Conservation (phyloP, 2,797 vertebrate species). For the Australoheros facetus region DNA sequence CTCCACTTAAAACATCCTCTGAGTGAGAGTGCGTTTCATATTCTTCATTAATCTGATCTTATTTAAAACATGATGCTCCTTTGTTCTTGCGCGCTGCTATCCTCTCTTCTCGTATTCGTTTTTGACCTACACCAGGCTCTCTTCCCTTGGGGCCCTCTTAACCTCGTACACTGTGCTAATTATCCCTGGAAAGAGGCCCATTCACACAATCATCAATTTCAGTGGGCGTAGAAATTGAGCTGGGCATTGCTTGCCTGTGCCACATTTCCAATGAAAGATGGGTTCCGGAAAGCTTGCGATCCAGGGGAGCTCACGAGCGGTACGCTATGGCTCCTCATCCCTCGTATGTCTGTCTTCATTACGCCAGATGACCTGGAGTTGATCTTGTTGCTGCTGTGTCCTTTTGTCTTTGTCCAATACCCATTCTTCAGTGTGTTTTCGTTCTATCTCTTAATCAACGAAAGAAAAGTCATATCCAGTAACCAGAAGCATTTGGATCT, state of each 20-base stretch:
- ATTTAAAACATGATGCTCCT: constrained; percentile 36
- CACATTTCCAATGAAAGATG: constrained; percentile 76
- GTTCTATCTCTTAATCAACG: constrained; percentile 56
- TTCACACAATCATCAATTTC: constrained; percentile 79
- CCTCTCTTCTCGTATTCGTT: constrained; percentile 55
- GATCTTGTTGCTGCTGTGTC: constrained; percentile 61
- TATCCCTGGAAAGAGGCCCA: constrained; percentile 78
- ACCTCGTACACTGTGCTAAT: constrained; percentile 80
- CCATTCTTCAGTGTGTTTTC: constrained; percentile 30
- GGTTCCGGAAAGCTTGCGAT: constrained; percentile 57
- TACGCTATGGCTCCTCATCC: constrained; percentile 64
- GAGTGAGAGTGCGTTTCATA: constrained; percentile 11
- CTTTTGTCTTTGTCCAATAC: constrained; percentile 70
- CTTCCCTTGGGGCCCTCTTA: constrained; percentile 68
- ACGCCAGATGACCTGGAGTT: constrained; percentile 65
- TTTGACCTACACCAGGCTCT: constrained; percentile 64
- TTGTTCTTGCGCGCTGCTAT: constrained; percentile 43
- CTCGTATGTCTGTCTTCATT: constrained; percentile 73
- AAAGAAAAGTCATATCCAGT: constrained; percentile 56
- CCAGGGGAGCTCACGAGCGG: constrained; percentile 59
- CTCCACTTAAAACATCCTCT: constrained; percentile 2
- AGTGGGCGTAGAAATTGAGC: constrained; percentile 63
- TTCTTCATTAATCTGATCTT: constrained; percentile 23
- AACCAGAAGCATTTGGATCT: constrained; percentile 50
- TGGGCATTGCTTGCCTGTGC: constrained; percentile 64